phyloP scores from a whole-genome alignment of 2,113 vertebrate species.

The Muscicapa adusta region DNA sequence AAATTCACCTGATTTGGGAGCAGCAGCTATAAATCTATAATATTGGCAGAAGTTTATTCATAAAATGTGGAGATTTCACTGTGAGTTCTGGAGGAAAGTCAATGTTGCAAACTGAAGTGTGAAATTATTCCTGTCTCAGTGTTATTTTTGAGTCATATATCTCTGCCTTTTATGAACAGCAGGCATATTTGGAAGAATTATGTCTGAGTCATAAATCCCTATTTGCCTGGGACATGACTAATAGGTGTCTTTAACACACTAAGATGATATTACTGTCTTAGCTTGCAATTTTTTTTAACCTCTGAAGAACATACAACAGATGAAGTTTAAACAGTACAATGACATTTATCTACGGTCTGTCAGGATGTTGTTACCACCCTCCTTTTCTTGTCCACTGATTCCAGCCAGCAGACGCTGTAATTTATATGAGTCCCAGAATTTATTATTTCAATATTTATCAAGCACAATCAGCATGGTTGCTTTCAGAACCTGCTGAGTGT shows the following conservation, averaged over 20 bases:
- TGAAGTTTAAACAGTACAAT: constrained; percentile 45
- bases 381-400: constrained; percentile 25
- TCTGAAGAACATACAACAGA: constrained; percentile 44
- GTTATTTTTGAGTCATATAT: constrained; percentile 78
- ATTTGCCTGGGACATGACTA: constrained; percentile 75
- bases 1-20: constrained; percentile 60
- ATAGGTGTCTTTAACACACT: constrained; percentile 72
- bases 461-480: not conserved
- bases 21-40: constrained; percentile 53
- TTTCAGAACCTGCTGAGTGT: not conserved
- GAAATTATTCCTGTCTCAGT: constrained; percentile 75
- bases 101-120: constrained; percentile 69
- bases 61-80: constrained; percentile 51
- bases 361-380: constrained; percentile 13
- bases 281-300: constrained; percentile 64
- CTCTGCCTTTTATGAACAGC: constrained; percentile 77
- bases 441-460: constrained; percentile 37
- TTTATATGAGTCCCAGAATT: not conserved
- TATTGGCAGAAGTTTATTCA: constrained; percentile 63
- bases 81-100: constrained; percentile 65
- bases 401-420: constrained; percentile 1
- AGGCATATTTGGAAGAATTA: constrained; percentile 77
- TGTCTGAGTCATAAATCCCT: constrained; percentile 76
- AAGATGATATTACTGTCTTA: constrained; percentile 68
- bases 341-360: constrained; percentile 30